Evolutionary conservation across 2,113 vertebrate genomes (phyloP).

Genomic region (Hiodon alosoides): DNA sequence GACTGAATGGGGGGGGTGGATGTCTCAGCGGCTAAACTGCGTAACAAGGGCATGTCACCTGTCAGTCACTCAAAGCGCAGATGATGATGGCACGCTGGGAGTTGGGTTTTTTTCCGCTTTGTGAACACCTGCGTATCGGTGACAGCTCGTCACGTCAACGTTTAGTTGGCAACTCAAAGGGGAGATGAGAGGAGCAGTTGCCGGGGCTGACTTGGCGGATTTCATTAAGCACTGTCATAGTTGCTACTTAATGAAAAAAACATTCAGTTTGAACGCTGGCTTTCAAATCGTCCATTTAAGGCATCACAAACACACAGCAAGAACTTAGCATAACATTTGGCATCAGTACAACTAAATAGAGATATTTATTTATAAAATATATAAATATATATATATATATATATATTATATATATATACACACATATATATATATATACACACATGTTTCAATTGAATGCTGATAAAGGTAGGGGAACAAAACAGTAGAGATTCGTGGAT

Average conservation of each 20-base stretch:
- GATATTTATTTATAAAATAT: too few relatives aligned
- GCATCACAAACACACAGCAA: not conserved
- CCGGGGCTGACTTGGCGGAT: constrained; percentile 11
- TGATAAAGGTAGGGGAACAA: constrained; percentile 13
- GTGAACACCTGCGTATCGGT: not conserved
- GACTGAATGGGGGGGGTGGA: not conserved
- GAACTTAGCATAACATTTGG: not conserved
- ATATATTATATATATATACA: too few relatives aligned
- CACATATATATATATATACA: too few relatives aligned
- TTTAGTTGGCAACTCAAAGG: not conserved
- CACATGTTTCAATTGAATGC: not conserved
- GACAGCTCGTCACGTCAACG: constrained; percentile 3
- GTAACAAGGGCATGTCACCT: constrained; percentile 46
- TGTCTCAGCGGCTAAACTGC: constrained; percentile 22
- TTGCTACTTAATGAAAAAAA: constrained; percentile 19
- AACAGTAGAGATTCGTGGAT: constrained; percentile 15
- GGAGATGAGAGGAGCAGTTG: not conserved
- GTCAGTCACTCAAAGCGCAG: constrained; percentile 38
- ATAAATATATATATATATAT: too few relatives aligned
- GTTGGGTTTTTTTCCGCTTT: not conserved
- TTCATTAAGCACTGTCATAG: constrained; percentile 19
- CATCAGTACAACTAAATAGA: not conserved
- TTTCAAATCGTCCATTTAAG: not conserved
- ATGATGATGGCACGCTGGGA: constrained; percentile 19
- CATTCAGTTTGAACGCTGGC: constrained; percentile 1